Evolutionary conservation across 1,140 invertebrate genomes (phyloP).

Genomic region (Drosophila trapezifrons): DNA sequence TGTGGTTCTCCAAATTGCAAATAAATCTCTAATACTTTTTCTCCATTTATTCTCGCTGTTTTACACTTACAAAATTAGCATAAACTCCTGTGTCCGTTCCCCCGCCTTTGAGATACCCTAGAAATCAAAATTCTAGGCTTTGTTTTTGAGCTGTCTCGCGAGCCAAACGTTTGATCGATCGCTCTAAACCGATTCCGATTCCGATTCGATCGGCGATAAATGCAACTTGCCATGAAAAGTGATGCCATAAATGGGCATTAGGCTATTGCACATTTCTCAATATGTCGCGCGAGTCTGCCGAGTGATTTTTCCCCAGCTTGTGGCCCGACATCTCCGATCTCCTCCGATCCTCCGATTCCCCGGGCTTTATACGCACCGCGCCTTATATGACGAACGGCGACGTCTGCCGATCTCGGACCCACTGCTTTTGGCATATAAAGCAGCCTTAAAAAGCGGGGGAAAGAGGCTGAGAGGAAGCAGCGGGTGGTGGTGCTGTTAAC

Average conservation of each 20-base stretch:
- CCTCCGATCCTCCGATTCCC: slow-evolving; percentile 21
- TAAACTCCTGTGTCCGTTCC: slow-evolving; percentile 1
- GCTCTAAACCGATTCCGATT: slow-evolving; percentile 58
- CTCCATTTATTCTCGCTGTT: background rate
- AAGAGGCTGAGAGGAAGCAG: background rate
- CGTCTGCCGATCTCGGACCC: slow-evolving; percentile 52
- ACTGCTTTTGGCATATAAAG: slow-evolving; percentile 73
- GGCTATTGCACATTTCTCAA: slow-evolving; percentile 84
- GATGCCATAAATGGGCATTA: slow-evolving; percentile 82
- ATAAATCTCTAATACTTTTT: background rate
- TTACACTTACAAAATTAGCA: slow-evolving; percentile 22
- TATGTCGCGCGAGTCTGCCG: slow-evolving; percentile 80
- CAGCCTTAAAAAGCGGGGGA: slow-evolving; percentile 34
- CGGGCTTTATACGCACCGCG: slow-evolving; percentile 79
- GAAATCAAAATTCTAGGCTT: slow-evolving; percentile 13
- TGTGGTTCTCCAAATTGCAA: background rate
- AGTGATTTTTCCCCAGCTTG: slow-evolving; percentile 74
- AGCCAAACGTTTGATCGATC: slow-evolving; percentile 54
- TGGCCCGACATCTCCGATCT: background rate
- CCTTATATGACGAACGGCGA: slow-evolving; percentile 76
- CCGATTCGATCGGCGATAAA: slow-evolving; percentile 71
- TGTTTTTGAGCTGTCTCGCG: slow-evolving; percentile 26
- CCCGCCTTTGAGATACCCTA: background rate
- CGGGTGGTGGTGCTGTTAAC: slow-evolving; percentile 6
- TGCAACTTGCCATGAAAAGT: slow-evolving; percentile 84